These are phyloP conservation scores for Ctenosaura bakeri DNA, from an alignment of 2,797 vertebrate genomes.

Conservation along the genomic window DNA sequence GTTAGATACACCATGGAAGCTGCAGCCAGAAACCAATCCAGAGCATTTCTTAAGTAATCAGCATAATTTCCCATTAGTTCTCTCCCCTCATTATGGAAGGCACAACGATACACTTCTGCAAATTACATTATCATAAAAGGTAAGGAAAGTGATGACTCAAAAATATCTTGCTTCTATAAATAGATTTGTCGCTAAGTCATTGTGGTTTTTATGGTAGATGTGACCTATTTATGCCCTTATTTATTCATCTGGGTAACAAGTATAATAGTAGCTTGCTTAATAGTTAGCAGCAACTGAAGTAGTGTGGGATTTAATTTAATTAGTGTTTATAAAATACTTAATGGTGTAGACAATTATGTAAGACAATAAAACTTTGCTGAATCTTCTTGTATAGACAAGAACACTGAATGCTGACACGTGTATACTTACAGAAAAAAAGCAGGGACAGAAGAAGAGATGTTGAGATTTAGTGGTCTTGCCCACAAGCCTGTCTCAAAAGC, in stretches of 20 bases:
- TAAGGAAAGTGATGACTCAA: constrained; percentile 35
- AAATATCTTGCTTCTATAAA: constrained; percentile 48
- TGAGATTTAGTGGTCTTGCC: rapidly evolving
- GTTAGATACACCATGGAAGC: background rate
- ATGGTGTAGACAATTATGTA: constrained; percentile 6
- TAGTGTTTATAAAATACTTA: constrained; percentile 37
- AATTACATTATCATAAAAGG: constrained; percentile 41
- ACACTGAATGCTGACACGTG: background rate
- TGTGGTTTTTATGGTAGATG: constrained; percentile 20
- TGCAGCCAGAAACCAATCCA: constrained; percentile 3
- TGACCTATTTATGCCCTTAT: constrained; percentile 27
- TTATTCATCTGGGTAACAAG: constrained; percentile 33
- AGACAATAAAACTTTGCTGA: constrained; percentile 37
- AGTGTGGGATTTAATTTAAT: constrained; percentile 41
- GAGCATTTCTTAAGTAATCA: constrained; percentile 26
- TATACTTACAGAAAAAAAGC: background rate
- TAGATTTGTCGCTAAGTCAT: constrained; percentile 38
- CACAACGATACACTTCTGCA: constrained; percentile 25
- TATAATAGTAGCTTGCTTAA: constrained; percentile 1
- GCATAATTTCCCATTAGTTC: constrained; percentile 28
- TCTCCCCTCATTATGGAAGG: constrained; percentile 27
- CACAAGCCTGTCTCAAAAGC: background rate
- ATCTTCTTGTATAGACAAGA: constrained; percentile 23
- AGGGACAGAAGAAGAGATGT: background rate
- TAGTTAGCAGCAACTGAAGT: constrained; percentile 20